Conservation (phyloP, 2,113 vertebrate species). For the Cyanoderma ruficeps region DNA sequence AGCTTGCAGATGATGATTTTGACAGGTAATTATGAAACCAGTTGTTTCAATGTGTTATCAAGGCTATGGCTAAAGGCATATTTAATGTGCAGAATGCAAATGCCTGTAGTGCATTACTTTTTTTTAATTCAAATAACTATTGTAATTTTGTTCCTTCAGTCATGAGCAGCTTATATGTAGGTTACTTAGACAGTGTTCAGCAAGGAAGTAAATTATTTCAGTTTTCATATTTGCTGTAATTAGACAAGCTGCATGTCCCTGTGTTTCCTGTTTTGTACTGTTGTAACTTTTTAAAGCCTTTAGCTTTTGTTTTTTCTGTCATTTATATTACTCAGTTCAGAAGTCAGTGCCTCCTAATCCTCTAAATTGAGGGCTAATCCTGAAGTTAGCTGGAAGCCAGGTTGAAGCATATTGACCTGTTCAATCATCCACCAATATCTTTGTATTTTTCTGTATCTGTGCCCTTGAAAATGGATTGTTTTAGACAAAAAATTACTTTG, state of each 20-base stretch:
- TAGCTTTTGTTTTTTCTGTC: not conserved
- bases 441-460: not conserved
- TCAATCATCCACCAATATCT: not conserved
- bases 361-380: not conserved
- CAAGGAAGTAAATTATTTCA: not conserved
- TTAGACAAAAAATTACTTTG: not conserved
- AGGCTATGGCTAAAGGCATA: not conserved
- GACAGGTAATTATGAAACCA: constrained; percentile 82
- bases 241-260: not conserved
- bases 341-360: not conserved
- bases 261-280: not conserved
- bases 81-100: not conserved
- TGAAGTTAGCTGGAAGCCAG: not conserved
- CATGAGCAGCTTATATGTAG: not conserved
- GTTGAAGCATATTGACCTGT: not conserved
- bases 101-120: not conserved
- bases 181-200: not conserved
- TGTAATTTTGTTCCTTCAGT: not conserved
- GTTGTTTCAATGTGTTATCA: not conserved
- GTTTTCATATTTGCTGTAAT: not conserved
- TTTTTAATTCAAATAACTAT: not conserved
- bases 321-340: not conserved
- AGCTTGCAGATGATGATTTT: constrained; percentile 95
- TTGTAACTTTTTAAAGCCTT: not conserved
- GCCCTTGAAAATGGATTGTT: not conserved